Evolutionary conservation across 2,888 invertebrate genomes (phyloP).

Genomic region (Danaus chrysippus): DNA sequence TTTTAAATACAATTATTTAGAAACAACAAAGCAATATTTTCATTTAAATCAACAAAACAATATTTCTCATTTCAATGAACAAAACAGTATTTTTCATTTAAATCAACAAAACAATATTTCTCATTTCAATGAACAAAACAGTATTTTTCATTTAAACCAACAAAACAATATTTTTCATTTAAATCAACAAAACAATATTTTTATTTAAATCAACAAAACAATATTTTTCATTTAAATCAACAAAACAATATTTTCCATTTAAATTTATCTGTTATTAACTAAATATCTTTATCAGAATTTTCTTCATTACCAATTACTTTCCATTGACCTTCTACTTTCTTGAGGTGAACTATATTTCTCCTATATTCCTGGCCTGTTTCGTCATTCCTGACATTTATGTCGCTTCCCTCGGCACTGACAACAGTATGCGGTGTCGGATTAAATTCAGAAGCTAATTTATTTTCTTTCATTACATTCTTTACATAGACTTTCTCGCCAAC

Average conservation of each 20-base stretch:
- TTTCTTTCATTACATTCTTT: not conserved
- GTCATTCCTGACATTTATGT: slow-evolving; percentile 9
- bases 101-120: too few relatives aligned
- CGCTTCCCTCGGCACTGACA: slow-evolving; percentile 1
- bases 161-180: too few relatives aligned
- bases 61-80: too few relatives aligned
- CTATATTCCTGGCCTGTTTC: slow-evolving; percentile 8
- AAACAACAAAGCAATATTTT: too few relatives aligned
- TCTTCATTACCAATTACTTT: slow-evolving; percentile 1
- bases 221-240: too few relatives aligned
- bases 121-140: too few relatives aligned
- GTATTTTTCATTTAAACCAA: too few relatives aligned
- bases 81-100: too few relatives aligned
- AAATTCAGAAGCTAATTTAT: too few relatives aligned
- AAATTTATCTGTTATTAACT: not conserved
- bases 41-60: too few relatives aligned
- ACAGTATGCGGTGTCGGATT: not conserved
- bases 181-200: too few relatives aligned
- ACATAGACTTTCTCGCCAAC: not conserved
- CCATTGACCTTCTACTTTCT: slow-evolving; percentile 11
- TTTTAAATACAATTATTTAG: not conserved
- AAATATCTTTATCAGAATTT: slow-evolving; percentile 5
- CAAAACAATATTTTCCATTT: not conserved
- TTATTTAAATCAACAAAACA: too few relatives aligned
- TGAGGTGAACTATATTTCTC: slow-evolving; percentile 13